These are phyloP conservation scores for Chloroclysta siterata DNA, from an alignment of 2,888 invertebrate species.

Conservation along the genomic window DNA sequence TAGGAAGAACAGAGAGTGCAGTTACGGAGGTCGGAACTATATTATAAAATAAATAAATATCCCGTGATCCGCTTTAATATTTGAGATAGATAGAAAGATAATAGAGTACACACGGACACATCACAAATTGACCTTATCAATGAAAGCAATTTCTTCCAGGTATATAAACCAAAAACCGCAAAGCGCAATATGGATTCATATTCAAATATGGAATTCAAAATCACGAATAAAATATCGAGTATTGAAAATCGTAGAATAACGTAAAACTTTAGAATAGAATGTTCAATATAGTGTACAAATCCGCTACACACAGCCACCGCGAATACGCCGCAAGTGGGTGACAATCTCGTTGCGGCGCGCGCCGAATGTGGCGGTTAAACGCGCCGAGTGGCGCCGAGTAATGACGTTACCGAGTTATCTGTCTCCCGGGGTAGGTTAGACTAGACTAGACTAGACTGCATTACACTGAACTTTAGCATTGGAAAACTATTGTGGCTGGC, in stretches of 20 bases:
- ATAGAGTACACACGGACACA: no score
- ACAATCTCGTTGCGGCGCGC: slow-evolving; percentile 15
- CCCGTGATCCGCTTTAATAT: no score
- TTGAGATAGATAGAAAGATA: no score
- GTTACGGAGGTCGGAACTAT: no score
- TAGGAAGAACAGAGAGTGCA: no score
- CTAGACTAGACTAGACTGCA: not conserved
- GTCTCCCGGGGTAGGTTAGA: slow-evolving; percentile 1
- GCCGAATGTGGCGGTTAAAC: slow-evolving; percentile 13
- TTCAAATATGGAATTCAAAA: not conserved
- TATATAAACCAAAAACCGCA: not conserved
- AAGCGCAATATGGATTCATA: not conserved
- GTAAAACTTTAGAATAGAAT: not conserved
- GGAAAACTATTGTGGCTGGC: not conserved
- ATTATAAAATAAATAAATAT: no score
- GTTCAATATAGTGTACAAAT: not conserved
- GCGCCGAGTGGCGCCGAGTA: slow-evolving; percentile 5
- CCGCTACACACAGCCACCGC: slow-evolving; percentile 11
- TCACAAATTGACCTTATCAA: no score
- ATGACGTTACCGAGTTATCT: slow-evolving; percentile 24
- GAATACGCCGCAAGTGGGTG: slow-evolving; percentile 21
- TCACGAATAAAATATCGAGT: no score
- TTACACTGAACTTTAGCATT: not conserved
- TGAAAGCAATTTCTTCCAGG: no score
- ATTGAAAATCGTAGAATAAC: not conserved